These are phyloP conservation scores for Drosophila ficusphila DNA, from an alignment of 1,140 invertebrate species.

Conservation along the genomic window DNA sequence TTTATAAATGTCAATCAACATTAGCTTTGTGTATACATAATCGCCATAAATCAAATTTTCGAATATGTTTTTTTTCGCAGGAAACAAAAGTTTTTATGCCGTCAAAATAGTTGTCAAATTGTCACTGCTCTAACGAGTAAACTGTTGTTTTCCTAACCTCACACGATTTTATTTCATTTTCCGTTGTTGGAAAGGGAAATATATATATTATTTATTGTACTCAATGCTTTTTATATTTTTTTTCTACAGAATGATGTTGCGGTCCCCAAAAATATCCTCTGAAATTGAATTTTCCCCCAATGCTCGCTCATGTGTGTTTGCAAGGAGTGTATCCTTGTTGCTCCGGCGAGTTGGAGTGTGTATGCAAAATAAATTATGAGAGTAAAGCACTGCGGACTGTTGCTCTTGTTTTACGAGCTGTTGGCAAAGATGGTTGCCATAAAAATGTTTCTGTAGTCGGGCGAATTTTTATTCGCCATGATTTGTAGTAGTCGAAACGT, in stretches of 20 bases:
- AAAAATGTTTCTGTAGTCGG: constrained; percentile 18
- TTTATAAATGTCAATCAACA: background rate
- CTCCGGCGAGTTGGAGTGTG: constrained; percentile 23
- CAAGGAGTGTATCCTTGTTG: constrained; percentile 13
- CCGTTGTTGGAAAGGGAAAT: background rate
- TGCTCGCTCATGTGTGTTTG: constrained; percentile 6
- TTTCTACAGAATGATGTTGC: constrained; percentile 1
- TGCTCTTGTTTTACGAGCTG: constrained; percentile 45
- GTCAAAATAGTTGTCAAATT: constrained; percentile 1
- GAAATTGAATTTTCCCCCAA: constrained; percentile 42
- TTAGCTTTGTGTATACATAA: background rate
- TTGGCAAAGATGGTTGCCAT: constrained; percentile 46
- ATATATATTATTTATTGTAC: constrained; percentile 12
- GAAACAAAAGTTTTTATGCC: background rate
- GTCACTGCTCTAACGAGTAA: background rate
- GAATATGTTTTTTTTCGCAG: background rate
- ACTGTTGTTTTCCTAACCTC: background rate
- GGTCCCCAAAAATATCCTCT: constrained; percentile 4
- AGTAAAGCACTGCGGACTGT: constrained; percentile 29
- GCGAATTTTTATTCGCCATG: constrained; percentile 33
- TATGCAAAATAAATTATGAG: constrained; percentile 61
- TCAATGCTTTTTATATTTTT: background rate
- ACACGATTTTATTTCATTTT: constrained; percentile 6
- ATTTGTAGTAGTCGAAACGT: constrained; percentile 41
- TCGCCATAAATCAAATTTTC: background rate